Evolutionary conservation across 92 coral and sea anemone species (phyloP).

Genomic region (Isaurus tuberculatus): DNA sequence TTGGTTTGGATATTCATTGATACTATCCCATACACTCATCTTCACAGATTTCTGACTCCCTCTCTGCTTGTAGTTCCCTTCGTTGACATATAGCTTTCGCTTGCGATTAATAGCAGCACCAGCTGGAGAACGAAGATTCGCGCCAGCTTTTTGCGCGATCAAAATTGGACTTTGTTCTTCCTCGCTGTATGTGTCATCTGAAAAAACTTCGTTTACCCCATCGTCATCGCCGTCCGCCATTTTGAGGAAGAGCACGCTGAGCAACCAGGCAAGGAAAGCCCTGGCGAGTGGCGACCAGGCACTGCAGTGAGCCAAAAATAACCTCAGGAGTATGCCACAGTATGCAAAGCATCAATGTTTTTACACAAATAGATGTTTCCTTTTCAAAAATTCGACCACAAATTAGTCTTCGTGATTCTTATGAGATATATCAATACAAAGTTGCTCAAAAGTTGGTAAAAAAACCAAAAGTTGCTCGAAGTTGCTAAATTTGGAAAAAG

Average conservation of each 20-base stretch:
- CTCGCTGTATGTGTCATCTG: conserved; percentile 27
- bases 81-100: conserved; percentile 48
- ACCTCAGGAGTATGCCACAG: too few species aligned
- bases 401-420: too few species aligned
- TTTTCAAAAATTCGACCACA: neutral
- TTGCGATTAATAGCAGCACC: conserved; percentile 34
- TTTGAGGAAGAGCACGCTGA: conserved; percentile 24
- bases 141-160: conserved; percentile 19
- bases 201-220: conserved; percentile 15
- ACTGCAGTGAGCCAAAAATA: too few species aligned
- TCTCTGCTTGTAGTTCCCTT: conserved; percentile 30
- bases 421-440: too few species aligned
- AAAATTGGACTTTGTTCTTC: conserved; percentile 44
- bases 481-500: too few species aligned
- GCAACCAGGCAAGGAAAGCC: too few species aligned
- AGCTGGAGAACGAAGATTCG: conserved; percentile 36
- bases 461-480: too few species aligned
- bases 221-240: conserved; percentile 17
- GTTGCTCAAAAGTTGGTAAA: too few species aligned
- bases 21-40: conserved; percentile 48
- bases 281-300: too few species aligned
- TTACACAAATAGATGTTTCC: neutral
- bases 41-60: conserved; percentile 31
- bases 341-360: too few species aligned
- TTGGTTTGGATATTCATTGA: conserved; percentile 55